These are phyloP conservation scores for Puma concolor DNA, from an alignment of 2,113 vertebrate genomes.

Conservation along the genomic window DNA sequence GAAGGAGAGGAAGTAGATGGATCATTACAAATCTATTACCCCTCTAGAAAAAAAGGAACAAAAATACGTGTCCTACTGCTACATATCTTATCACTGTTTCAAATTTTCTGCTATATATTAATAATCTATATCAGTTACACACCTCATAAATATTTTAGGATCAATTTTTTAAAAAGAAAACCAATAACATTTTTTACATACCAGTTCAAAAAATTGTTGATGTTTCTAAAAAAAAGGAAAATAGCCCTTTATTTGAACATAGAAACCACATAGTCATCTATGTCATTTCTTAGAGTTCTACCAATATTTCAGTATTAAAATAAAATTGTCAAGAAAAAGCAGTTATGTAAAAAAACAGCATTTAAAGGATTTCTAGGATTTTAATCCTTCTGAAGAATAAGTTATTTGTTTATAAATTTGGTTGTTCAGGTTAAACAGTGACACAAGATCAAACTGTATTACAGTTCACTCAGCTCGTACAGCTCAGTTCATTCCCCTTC, in stretches of 20 bases:
- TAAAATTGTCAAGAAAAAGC: conserved; percentile 40
- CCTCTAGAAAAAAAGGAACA: neutral
- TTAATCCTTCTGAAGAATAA: neutral
- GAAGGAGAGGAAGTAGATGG: neutral
- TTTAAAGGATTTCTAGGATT: neutral
- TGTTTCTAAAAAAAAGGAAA: neutral
- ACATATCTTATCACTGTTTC: neutral
- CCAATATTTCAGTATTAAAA: conserved; percentile 28
- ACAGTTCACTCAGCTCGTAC: neutral
- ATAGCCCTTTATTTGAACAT: neutral
- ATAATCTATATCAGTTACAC: neutral
- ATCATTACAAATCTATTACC: neutral
- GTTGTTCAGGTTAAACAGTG: neutral
- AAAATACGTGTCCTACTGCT: neutral
- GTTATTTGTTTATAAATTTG: neutral
- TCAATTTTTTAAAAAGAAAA: neutral
- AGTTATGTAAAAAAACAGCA: neutral
- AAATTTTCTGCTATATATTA: neutral
- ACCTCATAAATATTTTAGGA: neutral
- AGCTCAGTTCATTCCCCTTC: neutral
- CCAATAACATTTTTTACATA: neutral
- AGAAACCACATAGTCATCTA: neutral
- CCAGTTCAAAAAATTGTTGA: conserved; percentile 1
- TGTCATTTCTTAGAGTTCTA: neutral
- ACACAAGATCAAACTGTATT: conserved; percentile 36